A percentile compares a stretch with the other conserved stretches of the same genome.
Conservation (phyloP, 2,797 vertebrate species). For the Rhadinocentrus ornatus region DNA sequence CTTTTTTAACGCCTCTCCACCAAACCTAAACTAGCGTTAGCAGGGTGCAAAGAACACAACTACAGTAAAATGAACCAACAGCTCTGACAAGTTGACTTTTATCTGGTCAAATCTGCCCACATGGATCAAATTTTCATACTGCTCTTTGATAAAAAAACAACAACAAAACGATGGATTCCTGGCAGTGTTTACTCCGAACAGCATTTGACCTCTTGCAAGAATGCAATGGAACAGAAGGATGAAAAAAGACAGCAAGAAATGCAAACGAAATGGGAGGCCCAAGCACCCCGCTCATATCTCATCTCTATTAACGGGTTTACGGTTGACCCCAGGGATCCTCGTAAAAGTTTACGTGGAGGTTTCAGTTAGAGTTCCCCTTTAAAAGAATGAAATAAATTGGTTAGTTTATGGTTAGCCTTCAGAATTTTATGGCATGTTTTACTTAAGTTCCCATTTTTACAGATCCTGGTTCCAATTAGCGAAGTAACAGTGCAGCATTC, state of each 20-base stretch:
- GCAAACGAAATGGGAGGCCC: constrained; percentile 87
- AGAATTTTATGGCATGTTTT: constrained; percentile 90
- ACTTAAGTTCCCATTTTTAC: constrained; percentile 89
- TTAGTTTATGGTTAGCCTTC: constrained; percentile 88
- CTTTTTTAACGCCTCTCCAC: constrained; percentile 57
- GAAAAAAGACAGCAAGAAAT: constrained; percentile 61
- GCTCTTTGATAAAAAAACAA: constrained; percentile 52
- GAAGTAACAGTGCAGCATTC: constrained; percentile 73
- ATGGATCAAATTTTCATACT: constrained; percentile 40
- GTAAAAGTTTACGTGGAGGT: constrained; percentile 87
- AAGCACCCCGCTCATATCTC: constrained; percentile 84
- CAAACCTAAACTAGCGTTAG: constrained; percentile 21
- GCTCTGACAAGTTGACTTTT: constrained; percentile 21
- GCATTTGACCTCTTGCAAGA: constrained; percentile 82
- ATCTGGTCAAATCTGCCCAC: constrained; percentile 42
- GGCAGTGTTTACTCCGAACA: constrained; percentile 67
- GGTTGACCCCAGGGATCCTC: constrained; percentile 88
- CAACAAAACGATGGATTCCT: constrained; percentile 42
- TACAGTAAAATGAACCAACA: constrained; percentile 4
- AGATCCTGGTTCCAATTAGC: constrained; percentile 90
- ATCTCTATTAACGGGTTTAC: constrained; percentile 90
- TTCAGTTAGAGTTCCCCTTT: constrained; percentile 84
- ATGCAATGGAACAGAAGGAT: constrained; percentile 72
- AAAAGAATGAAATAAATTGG: constrained; percentile 88
- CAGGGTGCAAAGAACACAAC: constrained; percentile 11